A percentile compares a stretch with the other conserved stretches of the same genome.
Conservation (phyloP, 2,888 invertebrate species). For the Meteorus colon region DNA sequence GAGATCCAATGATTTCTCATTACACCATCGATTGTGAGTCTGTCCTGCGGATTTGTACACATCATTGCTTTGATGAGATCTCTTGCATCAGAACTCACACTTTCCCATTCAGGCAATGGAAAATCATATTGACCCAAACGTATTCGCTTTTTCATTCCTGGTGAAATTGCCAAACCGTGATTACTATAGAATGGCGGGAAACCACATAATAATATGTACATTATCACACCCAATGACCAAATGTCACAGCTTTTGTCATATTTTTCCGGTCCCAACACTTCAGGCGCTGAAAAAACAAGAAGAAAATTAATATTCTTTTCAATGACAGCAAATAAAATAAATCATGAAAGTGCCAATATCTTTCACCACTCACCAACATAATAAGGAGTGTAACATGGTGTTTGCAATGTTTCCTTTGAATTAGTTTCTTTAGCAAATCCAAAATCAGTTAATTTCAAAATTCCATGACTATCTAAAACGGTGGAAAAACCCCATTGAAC, state of each 20-base stretch:
- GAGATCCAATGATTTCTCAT: constrained; percentile 91
- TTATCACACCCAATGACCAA: constrained; percentile 99
- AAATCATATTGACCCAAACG: constrained; percentile 98
- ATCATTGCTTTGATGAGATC: constrained; percentile 96
- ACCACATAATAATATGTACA: constrained; percentile 98
- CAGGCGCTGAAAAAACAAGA: constrained; percentile 76
- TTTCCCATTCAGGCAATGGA: constrained; percentile 95
- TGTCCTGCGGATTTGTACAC: constrained; percentile 92
- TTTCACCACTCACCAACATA: constrained; percentile 86
- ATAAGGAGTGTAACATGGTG: constrained; percentile 99
- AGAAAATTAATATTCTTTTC: not conserved
- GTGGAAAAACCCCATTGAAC: too few species aligned
- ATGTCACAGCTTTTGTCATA: constrained; percentile 99
- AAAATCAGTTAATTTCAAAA: constrained; percentile 97
- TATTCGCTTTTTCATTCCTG: constrained; percentile 98
- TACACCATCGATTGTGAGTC: constrained; percentile 93
- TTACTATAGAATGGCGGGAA: constrained; percentile 99
- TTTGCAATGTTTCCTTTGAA: constrained; percentile 91
- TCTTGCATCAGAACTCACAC: constrained; percentile 95
- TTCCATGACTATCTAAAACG: constrained; percentile 78
- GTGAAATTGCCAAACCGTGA: constrained; percentile 97
- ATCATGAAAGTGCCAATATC: too few species aligned
- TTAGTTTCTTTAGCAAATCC: constrained; percentile 98
- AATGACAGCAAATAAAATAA: not conserved
- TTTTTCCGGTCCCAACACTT: constrained; percentile 96